Percentiles rank a stretch among this genome's conserved stretches.
These are phyloP conservation scores for Tragelaphus strepsiceros DNA, from an alignment of 2,113 vertebrate genomes.

Conservation along the genomic window DNA sequence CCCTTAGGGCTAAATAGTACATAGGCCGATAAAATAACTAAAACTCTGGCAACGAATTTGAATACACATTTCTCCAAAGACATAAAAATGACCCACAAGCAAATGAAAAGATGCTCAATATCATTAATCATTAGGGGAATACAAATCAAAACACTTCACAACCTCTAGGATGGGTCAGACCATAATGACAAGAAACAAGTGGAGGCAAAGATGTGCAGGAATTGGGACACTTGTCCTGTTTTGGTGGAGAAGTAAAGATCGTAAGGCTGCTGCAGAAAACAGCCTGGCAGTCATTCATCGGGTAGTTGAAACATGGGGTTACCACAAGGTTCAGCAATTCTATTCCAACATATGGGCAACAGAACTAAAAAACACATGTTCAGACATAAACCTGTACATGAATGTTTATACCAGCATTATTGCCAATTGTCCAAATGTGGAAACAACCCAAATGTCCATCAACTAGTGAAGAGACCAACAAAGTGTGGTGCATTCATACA, in stretches of 20 bases:
- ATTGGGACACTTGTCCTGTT: accelerated
- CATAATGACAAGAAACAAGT: neutral
- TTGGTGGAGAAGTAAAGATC: accelerated
- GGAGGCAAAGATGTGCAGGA: accelerated
- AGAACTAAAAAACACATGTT: neutral
- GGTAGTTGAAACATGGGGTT: neutral
- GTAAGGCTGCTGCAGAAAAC: neutral
- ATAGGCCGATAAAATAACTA: neutral
- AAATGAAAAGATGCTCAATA: neutral
- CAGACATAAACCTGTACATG: neutral
- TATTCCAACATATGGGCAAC: neutral
- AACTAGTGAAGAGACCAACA: neutral
- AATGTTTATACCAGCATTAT: neutral
- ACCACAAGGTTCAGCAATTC: neutral
- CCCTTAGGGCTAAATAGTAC: neutral
- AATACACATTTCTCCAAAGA: neutral
- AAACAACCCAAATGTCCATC: neutral
- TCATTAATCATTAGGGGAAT: neutral
- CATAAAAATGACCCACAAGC: neutral
- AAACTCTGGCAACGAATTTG: neutral
- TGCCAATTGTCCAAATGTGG: neutral
- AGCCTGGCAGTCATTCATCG: neutral
- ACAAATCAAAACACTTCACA: neutral
- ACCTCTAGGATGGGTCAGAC: accelerated
- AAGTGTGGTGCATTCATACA: accelerated